Base-by-base conservation (phyloP, 2,113 vertebrate genomes). In the Orycteropus afer region DNA sequence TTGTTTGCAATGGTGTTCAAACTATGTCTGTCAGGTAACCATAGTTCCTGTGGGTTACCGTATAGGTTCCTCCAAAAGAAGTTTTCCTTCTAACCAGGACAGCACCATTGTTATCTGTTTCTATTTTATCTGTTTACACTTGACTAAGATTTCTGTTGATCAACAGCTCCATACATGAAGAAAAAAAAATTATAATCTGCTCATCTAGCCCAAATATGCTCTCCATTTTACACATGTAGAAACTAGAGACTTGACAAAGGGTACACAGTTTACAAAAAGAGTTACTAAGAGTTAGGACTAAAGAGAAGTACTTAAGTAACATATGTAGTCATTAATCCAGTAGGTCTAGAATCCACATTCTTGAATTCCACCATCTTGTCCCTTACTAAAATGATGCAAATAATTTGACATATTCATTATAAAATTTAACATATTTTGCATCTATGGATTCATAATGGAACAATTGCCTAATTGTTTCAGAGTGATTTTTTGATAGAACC, bases 401-500 rank as follows among this genome's bases (percentile, higher is more conserved):
- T 53, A 25, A 61, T 74, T 34, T 78, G 37, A 82, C 2, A 47
- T 80, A 80, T 51, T 91, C 71, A 71, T 22, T 88, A 90, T 82
- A 86, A 88, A 67, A n/a, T 80, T 49, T 91, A 55, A 53, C 63
- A 83, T 57, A 40, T 57, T 57, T 57, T 57, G 18, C 55, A 91
- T 14, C 40, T 93, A 83, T 18, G 73, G 17, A 83, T 57, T 34
- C 90, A 85, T 90, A 90, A 90, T 61, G 15, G 22, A 86, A 67
- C 29, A 29, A 67, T 20, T 67, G 4, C 77, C 49, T 91, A 79
- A 78, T 51, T 55, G 13, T 78, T 73, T 93, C 22, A 65, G 23
- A 74, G 32, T 86, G 71, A 7, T 67, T 95, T 87, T 63, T 84
- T 81, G 92, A 91, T 14, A 84, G 45, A 96, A 91, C 84, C 89